Conservation (phyloP, 2,888 invertebrate genomes). For the Trichogramma evanescens region DNA sequence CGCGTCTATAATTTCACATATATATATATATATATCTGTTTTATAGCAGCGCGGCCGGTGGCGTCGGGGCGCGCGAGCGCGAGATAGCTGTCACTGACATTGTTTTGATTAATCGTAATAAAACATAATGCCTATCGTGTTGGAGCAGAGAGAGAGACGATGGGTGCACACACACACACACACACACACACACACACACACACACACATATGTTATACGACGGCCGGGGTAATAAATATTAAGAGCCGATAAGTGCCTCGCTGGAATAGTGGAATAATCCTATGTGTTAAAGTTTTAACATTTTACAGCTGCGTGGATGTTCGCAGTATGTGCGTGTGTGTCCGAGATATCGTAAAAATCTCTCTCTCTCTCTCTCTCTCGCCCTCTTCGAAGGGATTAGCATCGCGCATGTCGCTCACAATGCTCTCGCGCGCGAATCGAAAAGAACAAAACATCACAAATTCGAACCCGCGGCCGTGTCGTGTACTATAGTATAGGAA, state of each 20-base stretch:
- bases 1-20: too few relatives aligned
- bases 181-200: not conserved
- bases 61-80: not conserved
- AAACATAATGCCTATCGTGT: not conserved
- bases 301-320: not conserved
- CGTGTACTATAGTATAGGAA: too few relatives aligned
- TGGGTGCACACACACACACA: not conserved
- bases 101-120: conserved; percentile 16
- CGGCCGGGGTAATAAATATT: not conserved
- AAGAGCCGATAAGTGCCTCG: not conserved
- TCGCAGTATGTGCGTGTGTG: not conserved
- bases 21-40: not conserved
- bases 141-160: not conserved
- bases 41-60: not conserved
- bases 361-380: not conserved
- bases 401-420: not conserved
- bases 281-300: too few relatives aligned
- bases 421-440: too few relatives aligned
- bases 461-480: too few relatives aligned
- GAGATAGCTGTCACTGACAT: not conserved
- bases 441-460: too few relatives aligned
- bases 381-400: not conserved
- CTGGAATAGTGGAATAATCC: not conserved
- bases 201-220: not conserved
- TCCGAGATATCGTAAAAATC: not conserved